These are phyloP conservation scores for Sebastes jordani DNA, from an alignment of 2,797 vertebrate species.

Conservation along the genomic window DNA sequence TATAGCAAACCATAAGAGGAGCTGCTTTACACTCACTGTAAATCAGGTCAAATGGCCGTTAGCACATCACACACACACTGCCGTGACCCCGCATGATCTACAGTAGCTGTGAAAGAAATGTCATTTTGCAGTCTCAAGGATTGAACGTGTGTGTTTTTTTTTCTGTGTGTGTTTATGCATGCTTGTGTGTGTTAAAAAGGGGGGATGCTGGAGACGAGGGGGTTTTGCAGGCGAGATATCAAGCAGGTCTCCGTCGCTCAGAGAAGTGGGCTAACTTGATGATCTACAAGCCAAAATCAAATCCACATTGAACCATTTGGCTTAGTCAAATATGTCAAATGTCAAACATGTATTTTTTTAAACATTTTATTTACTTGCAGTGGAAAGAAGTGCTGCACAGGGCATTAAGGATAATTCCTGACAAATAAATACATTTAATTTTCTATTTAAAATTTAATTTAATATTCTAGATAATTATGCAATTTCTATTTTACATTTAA, in stretches of 20 bases:
- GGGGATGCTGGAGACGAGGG: conserved; percentile 28
- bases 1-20: background rate
- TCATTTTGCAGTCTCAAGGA: conserved; percentile 8
- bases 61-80: conserved; percentile 11
- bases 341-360: background rate
- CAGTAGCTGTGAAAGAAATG: conserved; percentile 10
- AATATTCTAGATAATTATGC: background rate
- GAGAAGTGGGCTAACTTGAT: background rate
- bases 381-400: background rate
- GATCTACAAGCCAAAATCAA: background rate
- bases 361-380: background rate
- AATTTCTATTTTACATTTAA: background rate
- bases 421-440: background rate
- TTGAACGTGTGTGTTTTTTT: background rate
- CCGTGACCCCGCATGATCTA: conserved; percentile 17
- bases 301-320: background rate
- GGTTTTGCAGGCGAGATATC: conserved; percentile 39
- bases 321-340: background rate
- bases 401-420: background rate
- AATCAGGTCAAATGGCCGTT: conserved; percentile 48
- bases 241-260: conserved; percentile 2
- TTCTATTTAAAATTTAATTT: background rate
- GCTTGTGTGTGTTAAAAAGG: background rate
- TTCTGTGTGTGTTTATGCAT: background rate
- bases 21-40: conserved; percentile 9